A percentile compares a stretch with the other conserved stretches of the same genome.
phyloP scores from a whole-genome alignment of 2,113 vertebrate genomes.

The Hydrochoerus hydrochaeris region DNA sequence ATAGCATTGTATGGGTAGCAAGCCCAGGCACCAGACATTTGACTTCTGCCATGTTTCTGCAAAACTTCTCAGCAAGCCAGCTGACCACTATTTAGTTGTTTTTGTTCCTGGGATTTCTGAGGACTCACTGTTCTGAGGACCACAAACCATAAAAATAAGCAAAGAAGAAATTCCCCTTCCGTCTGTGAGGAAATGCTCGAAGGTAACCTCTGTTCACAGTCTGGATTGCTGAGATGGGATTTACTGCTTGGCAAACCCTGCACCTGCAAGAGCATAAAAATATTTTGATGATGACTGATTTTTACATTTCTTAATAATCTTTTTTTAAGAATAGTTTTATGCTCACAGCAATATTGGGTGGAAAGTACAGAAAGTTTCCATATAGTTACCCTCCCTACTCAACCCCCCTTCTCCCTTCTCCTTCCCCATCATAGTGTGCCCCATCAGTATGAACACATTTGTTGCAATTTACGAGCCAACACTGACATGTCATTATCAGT shows the following conservation, averaged over 20 bases:
- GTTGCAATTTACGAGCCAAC: neutral
- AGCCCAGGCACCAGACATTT: neutral
- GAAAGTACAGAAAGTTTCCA: neutral
- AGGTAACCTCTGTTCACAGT: slow-evolving; percentile 40
- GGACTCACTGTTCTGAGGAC: neutral
- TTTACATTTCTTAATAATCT: neutral
- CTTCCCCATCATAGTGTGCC: too few species aligned
- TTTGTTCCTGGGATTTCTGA: neutral
- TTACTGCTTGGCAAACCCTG: neutral
- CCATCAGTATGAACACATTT: neutral
- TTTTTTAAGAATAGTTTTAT: slow-evolving; percentile 14
- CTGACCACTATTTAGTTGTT: slow-evolving; percentile 30
- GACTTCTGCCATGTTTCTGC: neutral
- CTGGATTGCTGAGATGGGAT: slow-evolving; percentile 28
- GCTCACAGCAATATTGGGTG: neutral
- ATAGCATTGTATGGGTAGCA: neutral
- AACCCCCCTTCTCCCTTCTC: neutral
- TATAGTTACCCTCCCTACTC: neutral
- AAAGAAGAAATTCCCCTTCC: slow-evolving; percentile 68
- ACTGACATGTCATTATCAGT: neutral
- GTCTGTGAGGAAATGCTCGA: slow-evolving; percentile 52
- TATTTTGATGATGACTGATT: neutral
- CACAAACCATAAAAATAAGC: slow-evolving; percentile 11
- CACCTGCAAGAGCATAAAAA: slow-evolving; percentile 39
- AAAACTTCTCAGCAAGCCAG: neutral